These are phyloP conservation scores for Arctocebus calabarensis DNA, from an alignment of 2,797 vertebrate species.

Conservation along the genomic window DNA sequence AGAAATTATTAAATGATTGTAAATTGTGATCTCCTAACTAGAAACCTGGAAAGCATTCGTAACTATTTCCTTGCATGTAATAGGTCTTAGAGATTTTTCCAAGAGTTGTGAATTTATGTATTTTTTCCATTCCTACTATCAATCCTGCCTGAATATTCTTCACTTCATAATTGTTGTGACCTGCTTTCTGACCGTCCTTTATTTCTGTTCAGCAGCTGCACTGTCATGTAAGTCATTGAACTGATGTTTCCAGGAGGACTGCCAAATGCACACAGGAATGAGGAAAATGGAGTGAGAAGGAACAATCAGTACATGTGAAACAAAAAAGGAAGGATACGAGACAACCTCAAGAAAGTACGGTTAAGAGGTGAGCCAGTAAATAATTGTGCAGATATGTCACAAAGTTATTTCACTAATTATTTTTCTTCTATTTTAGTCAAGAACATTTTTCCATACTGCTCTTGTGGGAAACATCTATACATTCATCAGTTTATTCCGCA, in stretches of 20 bases:
- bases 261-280: background rate
- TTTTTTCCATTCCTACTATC: background rate
- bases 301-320: background rate
- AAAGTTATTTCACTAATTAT: background rate
- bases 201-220: background rate
- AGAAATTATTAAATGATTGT: conserved; percentile 18
- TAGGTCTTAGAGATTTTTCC: background rate
- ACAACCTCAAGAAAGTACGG: background rate
- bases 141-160: background rate
- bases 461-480: background rate
- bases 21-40: background rate
- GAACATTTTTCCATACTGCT: background rate
- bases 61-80: background rate
- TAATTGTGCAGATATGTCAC: background rate
- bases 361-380: background rate
- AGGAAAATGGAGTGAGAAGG: conserved; percentile 2
- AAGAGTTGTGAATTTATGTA: background rate
- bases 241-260: background rate
- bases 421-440: background rate
- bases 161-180: background rate
- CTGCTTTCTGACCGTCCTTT: background rate
- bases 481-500: background rate
- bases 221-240: background rate
- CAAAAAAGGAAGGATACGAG: background rate
- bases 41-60: background rate